A percentile compares a stretch with the other conserved stretches of the same genome.
phyloP scores from a whole-genome alignment of 2,113 vertebrate genomes.

The Geothlypis trichas region DNA sequence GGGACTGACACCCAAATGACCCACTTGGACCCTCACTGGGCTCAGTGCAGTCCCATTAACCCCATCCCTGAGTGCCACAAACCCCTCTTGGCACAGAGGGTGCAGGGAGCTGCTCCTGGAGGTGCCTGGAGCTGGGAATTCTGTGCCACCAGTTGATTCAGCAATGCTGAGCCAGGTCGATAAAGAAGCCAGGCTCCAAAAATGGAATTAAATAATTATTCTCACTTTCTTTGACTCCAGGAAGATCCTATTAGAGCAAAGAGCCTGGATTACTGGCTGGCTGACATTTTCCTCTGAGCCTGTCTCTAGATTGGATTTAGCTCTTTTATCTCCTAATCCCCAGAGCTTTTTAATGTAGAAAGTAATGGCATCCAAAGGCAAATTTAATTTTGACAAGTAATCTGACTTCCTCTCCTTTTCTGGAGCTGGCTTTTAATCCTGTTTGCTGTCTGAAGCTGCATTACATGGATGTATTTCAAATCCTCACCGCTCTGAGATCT shows the following conservation, averaged over 20 bases:
- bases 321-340: constrained; percentile 56
- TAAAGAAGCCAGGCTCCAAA: not conserved
- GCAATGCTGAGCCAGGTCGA: not conserved
- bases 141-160: not conserved
- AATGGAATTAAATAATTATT: constrained; percentile 23
- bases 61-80: not conserved
- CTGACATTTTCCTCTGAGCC: constrained; percentile 38
- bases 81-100: not conserved
- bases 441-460: constrained; percentile 36
- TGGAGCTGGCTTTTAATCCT: not conserved
- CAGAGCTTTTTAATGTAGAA: constrained; percentile 11
- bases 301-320: constrained; percentile 39
- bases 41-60: fast-evolving
- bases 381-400: constrained; percentile 47
- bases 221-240: not conserved
- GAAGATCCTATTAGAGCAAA: constrained; percentile 8
- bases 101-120: not conserved
- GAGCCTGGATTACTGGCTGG: not conserved
- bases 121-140: not conserved
- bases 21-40: fast-evolving
- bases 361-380: constrained; percentile 14
- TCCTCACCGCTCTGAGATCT: not conserved
- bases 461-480: constrained; percentile 29
- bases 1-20: not conserved
- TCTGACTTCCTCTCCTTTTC: constrained; percentile 29